These are phyloP conservation scores for Zaprionus gabonicus DNA, from an alignment of 1,140 invertebrate genomes.

Conservation along the genomic window DNA sequence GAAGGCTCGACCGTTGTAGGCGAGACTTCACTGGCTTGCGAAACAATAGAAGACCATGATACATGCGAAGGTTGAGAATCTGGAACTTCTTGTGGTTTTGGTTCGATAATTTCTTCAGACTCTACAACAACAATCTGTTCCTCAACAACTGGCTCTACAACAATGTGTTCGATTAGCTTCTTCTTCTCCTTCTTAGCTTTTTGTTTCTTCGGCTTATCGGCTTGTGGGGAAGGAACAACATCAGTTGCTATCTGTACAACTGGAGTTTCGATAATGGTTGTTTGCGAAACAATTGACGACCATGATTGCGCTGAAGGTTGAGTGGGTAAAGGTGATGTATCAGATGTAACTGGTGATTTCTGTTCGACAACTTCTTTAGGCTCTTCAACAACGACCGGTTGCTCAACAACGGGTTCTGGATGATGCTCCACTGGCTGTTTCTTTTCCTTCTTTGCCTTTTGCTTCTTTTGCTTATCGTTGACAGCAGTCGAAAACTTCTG, in stretches of 20 bases:
- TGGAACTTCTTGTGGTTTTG: not conserved
- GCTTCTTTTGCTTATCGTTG: conserved; percentile 39
- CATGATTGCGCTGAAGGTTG: conserved; percentile 50
- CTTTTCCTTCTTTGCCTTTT: conserved; percentile 18
- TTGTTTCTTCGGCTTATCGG: conserved; percentile 7
- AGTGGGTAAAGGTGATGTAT: not conserved
- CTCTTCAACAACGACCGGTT: conserved; percentile 11
- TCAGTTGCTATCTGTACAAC: not conserved
- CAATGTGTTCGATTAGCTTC: not conserved
- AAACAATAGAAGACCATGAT: conserved; percentile 61
- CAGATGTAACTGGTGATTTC: not conserved
- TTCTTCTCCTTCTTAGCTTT: conserved; percentile 29
- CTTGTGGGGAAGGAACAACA: not conserved
- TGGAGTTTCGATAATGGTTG: not conserved
- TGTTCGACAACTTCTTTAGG: not conserved
- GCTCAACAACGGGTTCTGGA: not conserved
- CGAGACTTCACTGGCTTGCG: conserved; percentile 20
- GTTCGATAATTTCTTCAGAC: not conserved
- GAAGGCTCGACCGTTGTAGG: not conserved
- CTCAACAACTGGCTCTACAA: not conserved
- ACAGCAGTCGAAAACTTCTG: conserved; percentile 9
- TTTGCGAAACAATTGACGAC: conserved; percentile 64
- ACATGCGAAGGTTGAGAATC: not conserved
- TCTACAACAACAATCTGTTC: not conserved
- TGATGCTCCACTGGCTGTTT: not conserved